phyloP scores from a whole-genome alignment of 2,888 invertebrate genomes.

The Rhyacophila evoluta region DNA sequence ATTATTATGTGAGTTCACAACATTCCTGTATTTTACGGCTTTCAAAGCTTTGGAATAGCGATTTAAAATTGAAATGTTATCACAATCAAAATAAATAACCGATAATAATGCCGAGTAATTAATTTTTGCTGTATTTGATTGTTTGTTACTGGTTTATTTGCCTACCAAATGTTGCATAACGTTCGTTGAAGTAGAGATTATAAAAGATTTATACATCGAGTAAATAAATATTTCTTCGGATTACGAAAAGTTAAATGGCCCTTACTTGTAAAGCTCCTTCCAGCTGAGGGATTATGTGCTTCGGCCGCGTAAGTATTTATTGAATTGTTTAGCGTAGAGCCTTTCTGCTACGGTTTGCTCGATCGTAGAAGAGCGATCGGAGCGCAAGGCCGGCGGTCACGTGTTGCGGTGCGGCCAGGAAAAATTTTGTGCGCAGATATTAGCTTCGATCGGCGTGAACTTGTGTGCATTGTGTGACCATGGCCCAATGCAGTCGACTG shows the following conservation, averaged over 20 bases:
- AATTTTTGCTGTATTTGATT: not conserved
- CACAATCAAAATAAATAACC: too few relatives aligned
- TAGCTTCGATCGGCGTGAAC: conserved; percentile 1
- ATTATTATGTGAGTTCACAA: not conserved
- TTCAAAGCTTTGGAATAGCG: too few relatives aligned
- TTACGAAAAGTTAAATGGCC: not conserved
- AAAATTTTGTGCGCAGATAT: conserved; percentile 8
- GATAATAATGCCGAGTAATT: not conserved
- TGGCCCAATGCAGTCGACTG: not conserved
- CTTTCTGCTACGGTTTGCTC: not conserved
- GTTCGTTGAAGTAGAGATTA: not conserved
- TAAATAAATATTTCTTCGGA: not conserved
- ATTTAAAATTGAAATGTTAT: not conserved
- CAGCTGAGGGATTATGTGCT: not conserved
- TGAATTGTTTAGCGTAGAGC: not conserved
- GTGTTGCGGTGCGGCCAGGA: not conserved
- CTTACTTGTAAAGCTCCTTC: not conserved
- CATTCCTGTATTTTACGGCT: not conserved
- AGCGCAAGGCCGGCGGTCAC: not conserved
- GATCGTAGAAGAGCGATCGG: not conserved
- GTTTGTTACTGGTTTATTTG: not conserved
- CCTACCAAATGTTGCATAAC: not conserved
- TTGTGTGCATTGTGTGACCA: not conserved
- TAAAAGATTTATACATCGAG: not conserved
- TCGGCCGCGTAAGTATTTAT: not conserved